phyloP scores from a whole-genome alignment of 2,113 vertebrate genomes.

The Corapipo altera region DNA sequence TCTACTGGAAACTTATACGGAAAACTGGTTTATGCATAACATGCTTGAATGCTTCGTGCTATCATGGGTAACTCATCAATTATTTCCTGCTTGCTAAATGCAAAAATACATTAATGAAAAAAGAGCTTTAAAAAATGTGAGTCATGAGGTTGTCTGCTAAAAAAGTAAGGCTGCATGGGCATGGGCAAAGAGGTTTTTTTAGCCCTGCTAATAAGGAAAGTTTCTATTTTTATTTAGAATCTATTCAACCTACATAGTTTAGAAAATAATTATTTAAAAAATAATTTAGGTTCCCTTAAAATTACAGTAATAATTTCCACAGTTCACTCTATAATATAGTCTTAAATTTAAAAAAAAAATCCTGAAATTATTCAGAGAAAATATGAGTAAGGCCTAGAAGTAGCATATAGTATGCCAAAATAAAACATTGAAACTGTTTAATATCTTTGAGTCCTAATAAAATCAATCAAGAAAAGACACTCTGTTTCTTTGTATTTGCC shows the following conservation, averaged over 20 bases:
- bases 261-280: neutral
- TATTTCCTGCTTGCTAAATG: constrained; percentile 13
- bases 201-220: neutral
- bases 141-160: neutral
- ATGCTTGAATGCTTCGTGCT: constrained; percentile 7
- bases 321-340: neutral
- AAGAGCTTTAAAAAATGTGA: neutral
- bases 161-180: neutral
- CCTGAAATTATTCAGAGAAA: neutral
- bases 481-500: neutral
- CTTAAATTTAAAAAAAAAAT: neutral
- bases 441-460: neutral
- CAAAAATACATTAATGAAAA: neutral
- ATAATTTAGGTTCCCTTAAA: neutral
- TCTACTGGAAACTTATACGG: neutral
- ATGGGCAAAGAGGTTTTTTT: neutral
- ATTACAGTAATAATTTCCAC: neutral
- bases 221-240: constrained; percentile 4
- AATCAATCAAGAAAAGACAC: neutral
- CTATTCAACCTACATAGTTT: neutral
- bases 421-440: neutral
- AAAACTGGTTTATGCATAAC: constrained; percentile 37
- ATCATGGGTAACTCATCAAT: constrained; percentile 7
- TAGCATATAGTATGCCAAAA: neutral
- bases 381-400: neutral